Base-by-base conservation (phyloP, 2,888 invertebrate species). In the Stenichneumon culpator region DNA sequence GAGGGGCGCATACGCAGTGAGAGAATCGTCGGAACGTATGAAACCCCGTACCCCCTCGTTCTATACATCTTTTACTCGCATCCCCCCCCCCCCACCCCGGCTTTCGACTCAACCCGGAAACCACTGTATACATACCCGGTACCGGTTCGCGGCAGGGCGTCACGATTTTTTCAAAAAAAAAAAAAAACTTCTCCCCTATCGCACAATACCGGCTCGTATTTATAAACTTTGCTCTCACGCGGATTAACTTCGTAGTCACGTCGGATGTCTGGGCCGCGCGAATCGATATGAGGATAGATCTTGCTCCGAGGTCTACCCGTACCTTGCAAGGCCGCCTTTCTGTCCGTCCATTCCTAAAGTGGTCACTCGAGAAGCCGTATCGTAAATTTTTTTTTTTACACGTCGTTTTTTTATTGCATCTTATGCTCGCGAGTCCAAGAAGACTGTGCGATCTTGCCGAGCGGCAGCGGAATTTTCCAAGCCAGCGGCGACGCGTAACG, bases 171-270 rank as follows among this genome's bases (percentile, higher is more conserved):
- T 28, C 5, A 16, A 19, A 44, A 44, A 3, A 44, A 44, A 44
- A 14, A 16, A 44, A 81, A 84, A 83, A 83, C 52, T 79, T 77
- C 77, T 67, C 74, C 65, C 63, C 28, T 60, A 67, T 75, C 25
- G 52, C 79, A 65, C 75, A 70, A 85, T 85, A 44, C 57, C 75
- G 57, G 82, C 79, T 85, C 85, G 82, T 79, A 82, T 85, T 85
- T 85, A 82, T 69, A 83, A 85, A 82, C 79, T 85, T 85, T 85
- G 82, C 85, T 85, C 70, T 85, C 79, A 67, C 75, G 32, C 75
- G 85, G 79, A 85, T 85, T 85, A 82, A 85, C 82, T 79, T 82
- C 79, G 50, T 67, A 70, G 72, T 75, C 75, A 67, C 44, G 16
- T 11, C 74, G 72, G 25, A 85, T 82, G n/a, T 79, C 75, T 72